Evolutionary conservation across 2,113 vertebrate genomes (phyloP).

Genomic region (Rallus limicola): DNA sequence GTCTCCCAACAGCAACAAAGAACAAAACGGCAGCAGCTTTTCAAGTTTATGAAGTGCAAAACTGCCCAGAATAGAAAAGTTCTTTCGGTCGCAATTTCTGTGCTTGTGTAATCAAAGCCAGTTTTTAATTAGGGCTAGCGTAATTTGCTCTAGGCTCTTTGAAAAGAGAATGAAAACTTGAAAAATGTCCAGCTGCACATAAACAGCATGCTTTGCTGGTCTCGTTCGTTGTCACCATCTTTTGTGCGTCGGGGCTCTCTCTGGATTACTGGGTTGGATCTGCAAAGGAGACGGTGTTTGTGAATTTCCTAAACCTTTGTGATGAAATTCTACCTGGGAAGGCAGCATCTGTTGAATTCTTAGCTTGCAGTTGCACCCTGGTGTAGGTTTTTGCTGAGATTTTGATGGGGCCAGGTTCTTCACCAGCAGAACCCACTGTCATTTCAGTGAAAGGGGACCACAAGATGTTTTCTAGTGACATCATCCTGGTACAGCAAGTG

Average conservation of each 20-base stretch:
- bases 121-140: background rate
- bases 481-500: background rate
- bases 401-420: background rate
- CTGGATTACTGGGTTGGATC: background rate
- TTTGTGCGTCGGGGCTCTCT: background rate
- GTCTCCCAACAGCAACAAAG: background rate
- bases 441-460: background rate
- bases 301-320: background rate
- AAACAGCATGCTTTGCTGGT: background rate
- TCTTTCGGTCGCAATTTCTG: background rate
- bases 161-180: background rate
- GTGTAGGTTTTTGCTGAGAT: background rate
- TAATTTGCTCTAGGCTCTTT: background rate
- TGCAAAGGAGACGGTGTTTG: background rate
- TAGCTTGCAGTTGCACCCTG: background rate
- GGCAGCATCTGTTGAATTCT: background rate
- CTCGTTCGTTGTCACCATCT: background rate
- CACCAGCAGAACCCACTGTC: background rate
- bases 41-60: constrained; percentile 8
- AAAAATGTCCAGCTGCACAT: background rate
- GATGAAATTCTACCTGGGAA: background rate
- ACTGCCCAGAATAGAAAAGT: background rate
- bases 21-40: background rate
- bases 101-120: background rate
- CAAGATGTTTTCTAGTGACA: background rate